Evolutionary conservation across 2,797 vertebrate genomes (phyloP).

Genomic region (Lepus townsendii): DNA sequence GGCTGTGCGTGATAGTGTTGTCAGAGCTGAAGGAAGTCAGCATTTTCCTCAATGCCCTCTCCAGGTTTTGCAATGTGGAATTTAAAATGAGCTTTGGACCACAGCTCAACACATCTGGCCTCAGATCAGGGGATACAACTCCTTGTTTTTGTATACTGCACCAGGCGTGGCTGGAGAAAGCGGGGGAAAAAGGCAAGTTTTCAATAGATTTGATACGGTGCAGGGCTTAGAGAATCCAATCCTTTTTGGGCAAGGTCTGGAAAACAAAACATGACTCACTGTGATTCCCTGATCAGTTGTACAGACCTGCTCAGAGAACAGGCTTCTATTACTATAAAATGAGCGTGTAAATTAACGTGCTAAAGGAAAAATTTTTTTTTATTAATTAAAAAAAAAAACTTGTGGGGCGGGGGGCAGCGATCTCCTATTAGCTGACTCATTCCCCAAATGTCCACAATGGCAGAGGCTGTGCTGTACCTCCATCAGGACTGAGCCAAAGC

Average conservation of each 20-base stretch:
- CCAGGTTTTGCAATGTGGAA: conserved; percentile 64
- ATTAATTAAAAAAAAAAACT: no score
- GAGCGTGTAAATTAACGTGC: not conserved
- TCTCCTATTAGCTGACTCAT: no score
- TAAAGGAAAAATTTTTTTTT: not conserved
- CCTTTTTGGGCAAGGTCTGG: not conserved
- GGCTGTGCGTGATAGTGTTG: conserved; percentile 58
- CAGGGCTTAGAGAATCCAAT: not conserved
- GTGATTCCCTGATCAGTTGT: not conserved
- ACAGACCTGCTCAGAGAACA: not conserved
- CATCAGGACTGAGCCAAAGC: no score
- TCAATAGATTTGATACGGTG: conserved; percentile 55
- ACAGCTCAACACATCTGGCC: not conserved
- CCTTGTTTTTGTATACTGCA: not conserved
- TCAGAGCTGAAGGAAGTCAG: conserved; percentile 63
- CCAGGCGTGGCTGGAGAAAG: not conserved
- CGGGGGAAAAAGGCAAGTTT: not conserved
- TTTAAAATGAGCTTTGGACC: conserved; percentile 74
- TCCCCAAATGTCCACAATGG: no score
- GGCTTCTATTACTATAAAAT: conserved; percentile 19
- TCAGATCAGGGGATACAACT: conserved; percentile 8
- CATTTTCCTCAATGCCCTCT: conserved; percentile 70
- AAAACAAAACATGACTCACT: conserved; percentile 27
- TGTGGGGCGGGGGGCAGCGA: no score
- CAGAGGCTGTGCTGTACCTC: no score